Evolutionary conservation across 2,113 vertebrate species (phyloP).

Genomic region (Myiopsitta monachus): DNA sequence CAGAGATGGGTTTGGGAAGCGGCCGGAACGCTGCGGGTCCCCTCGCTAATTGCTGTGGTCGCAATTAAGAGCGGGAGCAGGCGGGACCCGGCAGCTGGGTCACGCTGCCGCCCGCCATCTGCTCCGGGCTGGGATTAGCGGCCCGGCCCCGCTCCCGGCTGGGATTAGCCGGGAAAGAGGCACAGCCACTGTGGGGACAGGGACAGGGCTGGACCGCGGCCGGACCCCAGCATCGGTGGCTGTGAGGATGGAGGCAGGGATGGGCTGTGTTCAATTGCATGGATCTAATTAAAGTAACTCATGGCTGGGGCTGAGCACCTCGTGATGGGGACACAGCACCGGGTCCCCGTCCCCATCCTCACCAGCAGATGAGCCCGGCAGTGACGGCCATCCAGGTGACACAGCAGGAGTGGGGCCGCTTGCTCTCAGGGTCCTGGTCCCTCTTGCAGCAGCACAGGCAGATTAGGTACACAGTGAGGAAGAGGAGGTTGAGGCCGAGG

Average conservation of each 20-base stretch:
- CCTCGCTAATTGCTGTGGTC: not conserved
- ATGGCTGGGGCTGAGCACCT: accelerated
- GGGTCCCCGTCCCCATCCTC: slow-evolving; percentile 1
- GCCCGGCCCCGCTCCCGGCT: not conserved
- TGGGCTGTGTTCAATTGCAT: not conserved
- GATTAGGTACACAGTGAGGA: slow-evolving; percentile 85
- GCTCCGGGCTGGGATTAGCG: slow-evolving; percentile 38
- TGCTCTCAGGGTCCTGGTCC: slow-evolving; percentile 73
- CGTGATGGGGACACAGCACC: accelerated
- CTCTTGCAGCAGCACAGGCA: slow-evolving; percentile 87
- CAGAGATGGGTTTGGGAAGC: accelerated
- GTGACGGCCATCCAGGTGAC: slow-evolving; percentile 89
- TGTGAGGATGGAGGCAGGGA: not conserved
- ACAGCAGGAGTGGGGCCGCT: slow-evolving; percentile 84
- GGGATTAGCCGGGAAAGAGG: not conserved
- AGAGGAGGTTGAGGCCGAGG: slow-evolving; percentile 89
- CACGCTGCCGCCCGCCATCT: slow-evolving; percentile 35
- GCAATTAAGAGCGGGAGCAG: not conserved
- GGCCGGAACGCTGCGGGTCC: not conserved
- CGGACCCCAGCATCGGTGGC: not conserved
- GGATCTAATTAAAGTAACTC: not conserved
- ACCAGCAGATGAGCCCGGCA: slow-evolving; percentile 93
- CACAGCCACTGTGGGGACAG: accelerated
- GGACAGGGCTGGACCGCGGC: not conserved
- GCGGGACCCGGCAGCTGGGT: slow-evolving; percentile 18